These are phyloP conservation scores for Takifugu bimaculatus DNA, from an alignment of 2,113 vertebrate species.

Conservation along the genomic window DNA sequence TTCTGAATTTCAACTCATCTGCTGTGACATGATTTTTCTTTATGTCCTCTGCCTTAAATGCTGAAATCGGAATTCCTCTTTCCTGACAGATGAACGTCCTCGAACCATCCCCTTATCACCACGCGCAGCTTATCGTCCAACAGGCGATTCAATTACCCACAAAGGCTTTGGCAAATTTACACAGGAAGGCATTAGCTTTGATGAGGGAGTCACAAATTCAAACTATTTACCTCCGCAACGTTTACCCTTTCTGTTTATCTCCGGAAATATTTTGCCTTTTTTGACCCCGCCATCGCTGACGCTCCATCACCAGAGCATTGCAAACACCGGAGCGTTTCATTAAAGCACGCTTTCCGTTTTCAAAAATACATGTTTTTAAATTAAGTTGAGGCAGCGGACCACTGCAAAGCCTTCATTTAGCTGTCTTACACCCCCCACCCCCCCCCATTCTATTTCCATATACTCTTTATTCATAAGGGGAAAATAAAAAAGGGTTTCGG, in stretches of 20 bases:
- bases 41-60: constrained; percentile 52
- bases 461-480: constrained; percentile 21
- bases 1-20: constrained; percentile 1
- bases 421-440: constrained; percentile 31
- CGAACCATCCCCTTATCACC: constrained; percentile 54
- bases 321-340: constrained; percentile 55
- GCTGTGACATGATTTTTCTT: constrained; percentile 52
- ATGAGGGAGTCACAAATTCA: constrained; percentile 52
- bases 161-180: constrained; percentile 62
- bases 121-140: constrained; percentile 56
- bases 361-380: constrained; percentile 59
- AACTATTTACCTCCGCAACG: constrained; percentile 53
- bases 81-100: constrained; percentile 51
- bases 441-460: constrained; percentile 18
- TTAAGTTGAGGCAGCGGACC: constrained; percentile 59
- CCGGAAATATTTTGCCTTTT: constrained; percentile 39
- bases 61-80: constrained; percentile 41
- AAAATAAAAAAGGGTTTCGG: constrained; percentile 10
- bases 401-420: constrained; percentile 66
- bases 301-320: constrained; percentile 40
- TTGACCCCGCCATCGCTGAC: constrained; percentile 15
- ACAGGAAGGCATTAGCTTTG: constrained; percentile 56
- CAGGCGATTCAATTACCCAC: constrained; percentile 59
- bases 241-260: constrained; percentile 60
- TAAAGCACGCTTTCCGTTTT: constrained; percentile 43